Evolutionary conservation across 2,888 invertebrate species (phyloP).

Genomic region (Lasioglossum oenotherae): DNA sequence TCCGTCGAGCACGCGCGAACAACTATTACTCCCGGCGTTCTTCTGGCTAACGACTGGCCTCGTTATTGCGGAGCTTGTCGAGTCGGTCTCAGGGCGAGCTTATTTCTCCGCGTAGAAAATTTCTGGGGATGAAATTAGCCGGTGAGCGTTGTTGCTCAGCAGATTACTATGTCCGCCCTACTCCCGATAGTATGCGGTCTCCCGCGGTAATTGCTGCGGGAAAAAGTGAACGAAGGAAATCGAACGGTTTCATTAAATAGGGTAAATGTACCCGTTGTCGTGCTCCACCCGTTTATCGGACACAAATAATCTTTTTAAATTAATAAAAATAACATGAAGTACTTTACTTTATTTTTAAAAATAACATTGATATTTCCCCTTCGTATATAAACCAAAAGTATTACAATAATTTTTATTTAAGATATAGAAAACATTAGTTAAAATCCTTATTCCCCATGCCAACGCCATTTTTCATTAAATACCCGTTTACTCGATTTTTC

Average conservation of each 20-base stretch:
- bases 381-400: too few relatives aligned
- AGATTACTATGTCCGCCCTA: background rate
- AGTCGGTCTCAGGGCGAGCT: constrained; percentile 13
- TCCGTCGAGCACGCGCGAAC: constrained; percentile 1
- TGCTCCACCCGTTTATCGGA: too few relatives aligned
- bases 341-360: too few relatives aligned
- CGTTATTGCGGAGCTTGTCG: constrained; percentile 44
- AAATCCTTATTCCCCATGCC: too few relatives aligned
- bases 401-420: too few relatives aligned
- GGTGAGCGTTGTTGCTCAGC: background rate
- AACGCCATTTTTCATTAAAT: too few relatives aligned
- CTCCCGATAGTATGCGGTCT: background rate
- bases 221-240: background rate
- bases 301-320: too few relatives aligned
- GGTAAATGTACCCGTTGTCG: too few relatives aligned
- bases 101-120: constrained; percentile 39
- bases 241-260: background rate
- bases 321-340: too few relatives aligned
- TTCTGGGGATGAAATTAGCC: constrained; percentile 26
- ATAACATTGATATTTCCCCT: too few relatives aligned
- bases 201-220: background rate
- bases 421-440: too few relatives aligned
- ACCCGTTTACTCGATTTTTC: too few relatives aligned
- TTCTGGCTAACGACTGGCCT: constrained; percentile 69
- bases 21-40: constrained; percentile 54